Evolutionary conservation across 2,113 vertebrate genomes (phyloP).

Genomic region (Glaucidium brasilianum): DNA sequence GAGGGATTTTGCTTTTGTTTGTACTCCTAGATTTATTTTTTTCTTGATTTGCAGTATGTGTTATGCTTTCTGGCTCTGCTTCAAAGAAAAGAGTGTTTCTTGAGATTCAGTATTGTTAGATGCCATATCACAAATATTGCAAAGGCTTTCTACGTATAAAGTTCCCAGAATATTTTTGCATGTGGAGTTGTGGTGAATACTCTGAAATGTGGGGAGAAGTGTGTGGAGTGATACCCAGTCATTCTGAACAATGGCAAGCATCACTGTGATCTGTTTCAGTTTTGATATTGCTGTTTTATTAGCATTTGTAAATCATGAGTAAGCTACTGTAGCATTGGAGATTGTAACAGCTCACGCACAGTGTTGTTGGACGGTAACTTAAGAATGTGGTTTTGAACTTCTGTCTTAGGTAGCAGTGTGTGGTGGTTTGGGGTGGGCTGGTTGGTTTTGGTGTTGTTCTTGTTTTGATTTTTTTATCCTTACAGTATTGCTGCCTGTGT

Average conservation of each 20-base stretch:
- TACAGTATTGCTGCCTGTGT: rapidly evolving
- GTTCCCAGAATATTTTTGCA: background rate
- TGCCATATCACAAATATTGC: background rate
- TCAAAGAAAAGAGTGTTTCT: background rate
- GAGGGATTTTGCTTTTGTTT: background rate
- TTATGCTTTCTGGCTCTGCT: background rate
- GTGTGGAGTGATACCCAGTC: background rate
- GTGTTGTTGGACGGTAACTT: background rate
- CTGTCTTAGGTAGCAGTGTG: background rate
- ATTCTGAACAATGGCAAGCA: background rate
- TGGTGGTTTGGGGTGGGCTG: background rate
- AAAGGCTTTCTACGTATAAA: background rate
- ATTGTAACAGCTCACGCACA: background rate
- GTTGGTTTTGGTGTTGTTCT: background rate
- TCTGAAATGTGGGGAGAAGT: background rate
- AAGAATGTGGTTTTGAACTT: background rate
- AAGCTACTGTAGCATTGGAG: background rate
- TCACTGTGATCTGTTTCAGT: background rate
- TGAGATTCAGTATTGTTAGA: background rate
- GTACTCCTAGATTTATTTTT: background rate
- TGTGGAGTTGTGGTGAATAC: background rate
- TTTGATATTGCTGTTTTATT: background rate
- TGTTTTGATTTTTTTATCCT: background rate
- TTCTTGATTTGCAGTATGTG: background rate
- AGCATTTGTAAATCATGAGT: background rate